Base-by-base conservation (phyloP, 2,113 vertebrate species). In the Cavia porcellus region DNA sequence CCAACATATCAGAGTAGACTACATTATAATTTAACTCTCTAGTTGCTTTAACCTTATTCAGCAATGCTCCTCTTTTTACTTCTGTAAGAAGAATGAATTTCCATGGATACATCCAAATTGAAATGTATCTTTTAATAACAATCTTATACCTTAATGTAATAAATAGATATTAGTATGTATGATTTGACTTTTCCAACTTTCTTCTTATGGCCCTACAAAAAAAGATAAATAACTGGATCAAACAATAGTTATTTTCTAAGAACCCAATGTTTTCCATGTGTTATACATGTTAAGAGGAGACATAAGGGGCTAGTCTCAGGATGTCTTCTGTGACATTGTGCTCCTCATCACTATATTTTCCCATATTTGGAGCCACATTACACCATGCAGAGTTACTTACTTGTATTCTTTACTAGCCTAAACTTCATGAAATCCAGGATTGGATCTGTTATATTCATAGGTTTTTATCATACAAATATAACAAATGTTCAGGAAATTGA, bases 401-500 rank as follows among this genome's bases (percentile, higher is more conserved):
- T 14, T 70, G 14, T 79, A 52, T 85, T 85, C 62, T 28, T 79
- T 62, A 35, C 22, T 90, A 55, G n/a, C 80, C 72, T 55, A 47
- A 85, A 12, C 62, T 70, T 80, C 25, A 70, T 30, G 35, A 70
- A 62, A 28, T 42, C 85, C 42, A 61, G 13, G 42, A 59, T 72
- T 92, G 50, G 68, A 70, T 50, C 68, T 90, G 62, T 90, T 66
- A 20, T 70, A 45, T 70, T 93, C 35, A 80, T 55, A 93, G 42
- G 42, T 20, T 25, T 42, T 22, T 38, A 22, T 45, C 24, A 64
- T 61, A 62, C 81, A 80, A 85, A 80, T 22, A 38, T 75, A 62
- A 42, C 6, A 85, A 85, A 93, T 62, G 32, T 81, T 20, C 55
- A 74, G 61, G 59, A 79, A 84, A 84, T 57, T n/a, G 32, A 38